Conservation (phyloP, 2,888 invertebrate genomes). For the Perithous albicinctus region DNA sequence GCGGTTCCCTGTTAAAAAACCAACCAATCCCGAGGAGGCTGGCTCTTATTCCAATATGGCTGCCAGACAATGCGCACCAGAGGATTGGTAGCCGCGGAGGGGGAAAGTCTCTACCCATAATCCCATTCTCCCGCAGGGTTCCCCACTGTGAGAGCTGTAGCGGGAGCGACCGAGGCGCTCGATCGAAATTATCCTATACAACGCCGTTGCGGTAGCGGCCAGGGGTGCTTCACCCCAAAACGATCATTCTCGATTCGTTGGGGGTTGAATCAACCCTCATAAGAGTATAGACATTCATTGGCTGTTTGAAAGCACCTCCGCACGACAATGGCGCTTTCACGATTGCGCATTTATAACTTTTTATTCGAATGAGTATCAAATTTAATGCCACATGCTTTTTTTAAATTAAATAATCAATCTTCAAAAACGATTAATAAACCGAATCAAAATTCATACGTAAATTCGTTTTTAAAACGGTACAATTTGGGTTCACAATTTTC, state of each 20-base stretch:
- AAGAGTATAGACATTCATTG: conserved; percentile 13
- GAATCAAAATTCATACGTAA: neutral
- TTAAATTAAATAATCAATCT: neutral
- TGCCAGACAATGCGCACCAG: conserved; percentile 82
- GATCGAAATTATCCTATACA: conserved; percentile 42
- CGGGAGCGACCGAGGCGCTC: conserved; percentile 45
- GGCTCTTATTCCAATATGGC: conserved; percentile 83
- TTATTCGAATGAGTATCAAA: neutral
- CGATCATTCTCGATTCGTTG: conserved; percentile 38
- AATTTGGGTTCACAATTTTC: neutral
- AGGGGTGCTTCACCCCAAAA: conserved; percentile 60
- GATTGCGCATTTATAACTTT: conserved; percentile 5
- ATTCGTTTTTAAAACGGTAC: neutral
- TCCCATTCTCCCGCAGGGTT: conserved; percentile 80
- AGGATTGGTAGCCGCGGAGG: conserved; percentile 72
- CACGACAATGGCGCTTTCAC: conserved; percentile 44
- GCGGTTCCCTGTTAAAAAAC: conserved; percentile 78
- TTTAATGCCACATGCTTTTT: neutral
- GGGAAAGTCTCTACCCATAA: conserved; percentile 81
- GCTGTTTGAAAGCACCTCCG: conserved; percentile 20
- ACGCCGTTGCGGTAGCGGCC: conserved; percentile 43
- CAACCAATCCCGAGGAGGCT: conserved; percentile 82
- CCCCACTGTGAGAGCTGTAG: conserved; percentile 77
- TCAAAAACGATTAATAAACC: neutral
- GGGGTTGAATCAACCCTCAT: conserved; percentile 56